Conservation (phyloP, 2,113 vertebrate species). For the Gambusia holbrooki region DNA sequence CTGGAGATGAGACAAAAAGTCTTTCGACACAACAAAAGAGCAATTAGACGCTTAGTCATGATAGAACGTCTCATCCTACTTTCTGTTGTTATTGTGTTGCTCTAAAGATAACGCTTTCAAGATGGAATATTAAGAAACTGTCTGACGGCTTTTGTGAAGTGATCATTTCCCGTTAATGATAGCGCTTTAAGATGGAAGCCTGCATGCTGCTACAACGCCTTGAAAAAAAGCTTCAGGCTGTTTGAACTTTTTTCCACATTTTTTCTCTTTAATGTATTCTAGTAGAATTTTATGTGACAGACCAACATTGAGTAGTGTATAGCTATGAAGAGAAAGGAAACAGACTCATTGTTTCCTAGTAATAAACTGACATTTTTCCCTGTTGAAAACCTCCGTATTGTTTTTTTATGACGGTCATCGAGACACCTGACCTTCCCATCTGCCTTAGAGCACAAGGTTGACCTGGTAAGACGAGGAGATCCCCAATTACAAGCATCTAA, state of each 20-base stretch:
- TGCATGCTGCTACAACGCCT: not conserved
- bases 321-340: not conserved
- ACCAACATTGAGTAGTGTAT: no score
- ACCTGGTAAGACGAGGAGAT: conserved; percentile 60
- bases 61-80: conserved; percentile 30
- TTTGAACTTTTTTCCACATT: not conserved
- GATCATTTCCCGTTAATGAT: not conserved
- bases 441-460: conserved; percentile 33
- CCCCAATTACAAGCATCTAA: conserved; percentile 62
- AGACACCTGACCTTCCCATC: conserved; percentile 52
- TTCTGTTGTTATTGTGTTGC: conserved; percentile 26
- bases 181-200: not conserved
- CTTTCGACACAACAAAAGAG: conserved; percentile 33
- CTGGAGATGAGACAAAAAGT: conserved; percentile 62
- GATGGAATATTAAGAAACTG: conserved; percentile 16
- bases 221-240: not conserved
- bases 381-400: conserved; percentile 45
- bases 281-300: no score
- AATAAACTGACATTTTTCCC: not conserved
- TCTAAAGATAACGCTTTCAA: conserved; percentile 29
- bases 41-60: conserved; percentile 59
- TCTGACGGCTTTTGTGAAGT: conserved; percentile 9
- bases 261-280: not conserved
- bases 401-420: conserved; percentile 63
- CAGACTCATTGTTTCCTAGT: not conserved